Evolutionary conservation across 2,113 vertebrate genomes (phyloP).

Genomic region (Cebidichthys violaceus): DNA sequence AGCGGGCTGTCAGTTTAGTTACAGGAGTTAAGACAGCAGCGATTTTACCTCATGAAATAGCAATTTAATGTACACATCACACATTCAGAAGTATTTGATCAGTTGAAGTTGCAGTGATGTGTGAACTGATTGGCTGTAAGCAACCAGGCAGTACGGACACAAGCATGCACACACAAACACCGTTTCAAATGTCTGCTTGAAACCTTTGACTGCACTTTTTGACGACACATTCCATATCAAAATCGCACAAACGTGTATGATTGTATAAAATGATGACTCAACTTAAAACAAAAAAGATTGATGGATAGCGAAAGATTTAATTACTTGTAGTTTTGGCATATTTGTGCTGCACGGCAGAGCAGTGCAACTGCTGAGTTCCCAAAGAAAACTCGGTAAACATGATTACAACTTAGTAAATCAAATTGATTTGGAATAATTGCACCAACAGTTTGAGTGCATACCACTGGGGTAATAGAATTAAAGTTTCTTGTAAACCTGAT

Average conservation of each 20-base stretch:
- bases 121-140: slow-evolving; percentile 32
- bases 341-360: slow-evolving; percentile 35
- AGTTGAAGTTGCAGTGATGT: slow-evolving; percentile 33
- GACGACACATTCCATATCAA: slow-evolving; percentile 54
- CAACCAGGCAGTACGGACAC: slow-evolving; percentile 49
- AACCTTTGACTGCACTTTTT: slow-evolving; percentile 53
- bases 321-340: slow-evolving; percentile 45
- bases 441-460: neutral
- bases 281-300: slow-evolving; percentile 2
- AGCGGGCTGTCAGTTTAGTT: slow-evolving; percentile 28
- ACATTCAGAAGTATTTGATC: slow-evolving; percentile 46
- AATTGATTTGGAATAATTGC: slow-evolving; percentile 38
- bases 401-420: slow-evolving; percentile 11
- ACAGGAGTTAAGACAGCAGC: slow-evolving; percentile 36
- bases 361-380: slow-evolving; percentile 29
- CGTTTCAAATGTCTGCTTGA: slow-evolving; percentile 49
- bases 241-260: slow-evolving; percentile 42
- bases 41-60: slow-evolving; percentile 25
- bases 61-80: slow-evolving; percentile 46
- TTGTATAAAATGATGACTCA: slow-evolving; percentile 47
- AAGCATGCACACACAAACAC: slow-evolving; percentile 72
- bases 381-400: slow-evolving; percentile 55
- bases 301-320: slow-evolving; percentile 17
- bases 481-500: slow-evolving; percentile 45
- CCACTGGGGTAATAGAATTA: neutral